Conservation (phyloP, 23 tunicate species). For the Styela clava region DNA sequence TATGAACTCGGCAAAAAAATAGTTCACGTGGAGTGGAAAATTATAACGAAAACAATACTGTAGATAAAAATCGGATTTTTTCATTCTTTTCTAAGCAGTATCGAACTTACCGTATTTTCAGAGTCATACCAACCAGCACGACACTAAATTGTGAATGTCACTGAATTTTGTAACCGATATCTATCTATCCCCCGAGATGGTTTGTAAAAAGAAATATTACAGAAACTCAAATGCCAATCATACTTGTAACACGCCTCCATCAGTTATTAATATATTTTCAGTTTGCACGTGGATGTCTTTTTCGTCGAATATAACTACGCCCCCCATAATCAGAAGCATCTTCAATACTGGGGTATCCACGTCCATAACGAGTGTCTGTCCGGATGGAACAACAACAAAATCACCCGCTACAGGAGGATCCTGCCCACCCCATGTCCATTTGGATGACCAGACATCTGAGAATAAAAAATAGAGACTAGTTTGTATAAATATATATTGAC, state of each 20-base stretch:
- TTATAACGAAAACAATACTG: too few relatives aligned
- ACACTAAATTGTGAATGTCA: too few relatives aligned
- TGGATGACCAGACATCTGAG: slow-evolving; percentile 55
- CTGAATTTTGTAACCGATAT: too few relatives aligned
- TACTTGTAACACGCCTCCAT: slow-evolving; percentile 87
- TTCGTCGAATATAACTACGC: slow-evolving; percentile 70
- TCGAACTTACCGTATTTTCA: too few relatives aligned
- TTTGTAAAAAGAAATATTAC: too few relatives aligned
- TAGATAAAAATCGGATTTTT: too few relatives aligned
- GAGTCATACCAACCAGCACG: too few relatives aligned
- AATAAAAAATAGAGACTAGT: neutral
- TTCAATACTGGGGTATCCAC: slow-evolving; percentile 73
- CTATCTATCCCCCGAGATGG: too few relatives aligned
- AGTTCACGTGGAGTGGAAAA: too few relatives aligned
- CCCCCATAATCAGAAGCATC: slow-evolving; percentile 90
- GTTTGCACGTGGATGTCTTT: slow-evolving; percentile 48
- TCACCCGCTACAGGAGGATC: slow-evolving; percentile 43
- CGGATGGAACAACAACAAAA: slow-evolving; percentile 45
- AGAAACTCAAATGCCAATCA: neutral
- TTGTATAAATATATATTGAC: neutral
- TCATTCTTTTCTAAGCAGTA: too few relatives aligned
- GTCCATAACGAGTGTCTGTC: slow-evolving; percentile 83
- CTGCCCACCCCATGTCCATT: slow-evolving; percentile 50
- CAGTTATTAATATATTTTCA: slow-evolving; percentile 76
- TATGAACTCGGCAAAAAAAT: too few relatives aligned